Percentiles rank a stretch among this genome's conserved stretches.
Evolutionary conservation across 2,797 vertebrate species (phyloP).

Genomic region (Clarias fuscus): DNA sequence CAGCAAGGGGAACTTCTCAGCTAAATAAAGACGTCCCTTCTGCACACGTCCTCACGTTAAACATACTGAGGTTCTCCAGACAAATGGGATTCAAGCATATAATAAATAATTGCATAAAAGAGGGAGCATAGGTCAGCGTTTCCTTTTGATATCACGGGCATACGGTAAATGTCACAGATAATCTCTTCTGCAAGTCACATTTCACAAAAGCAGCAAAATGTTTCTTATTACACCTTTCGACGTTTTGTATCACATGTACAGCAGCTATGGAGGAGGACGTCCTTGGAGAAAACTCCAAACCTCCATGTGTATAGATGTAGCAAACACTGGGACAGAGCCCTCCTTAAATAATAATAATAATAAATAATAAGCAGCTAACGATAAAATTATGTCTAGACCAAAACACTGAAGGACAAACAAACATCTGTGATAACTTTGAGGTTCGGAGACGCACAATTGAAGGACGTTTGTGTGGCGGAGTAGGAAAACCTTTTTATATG

Average conservation of each 20-base stretch:
- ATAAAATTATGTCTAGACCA: constrained; percentile 57
- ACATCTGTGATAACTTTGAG: not conserved
- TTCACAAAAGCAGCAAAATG: not conserved
- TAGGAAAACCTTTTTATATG: not conserved
- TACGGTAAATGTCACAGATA: not conserved
- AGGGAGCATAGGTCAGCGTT: not conserved
- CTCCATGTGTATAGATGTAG: constrained; percentile 74
- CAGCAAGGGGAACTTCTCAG: not conserved
- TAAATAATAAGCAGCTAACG: constrained; percentile 69
- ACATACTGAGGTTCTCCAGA: not conserved
- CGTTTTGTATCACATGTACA: not conserved
- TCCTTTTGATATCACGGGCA: not conserved
- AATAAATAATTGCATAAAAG: not conserved
- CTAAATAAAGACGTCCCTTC: not conserved
- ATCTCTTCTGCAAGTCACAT: not conserved
- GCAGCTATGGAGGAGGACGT: constrained; percentile 13
- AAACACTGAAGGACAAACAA: constrained; percentile 39
- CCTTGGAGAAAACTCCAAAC: constrained; percentile 15
- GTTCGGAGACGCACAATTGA: not conserved
- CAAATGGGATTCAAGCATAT: not conserved
- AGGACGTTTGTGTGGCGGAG: not conserved
- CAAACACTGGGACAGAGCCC: constrained; percentile 79
- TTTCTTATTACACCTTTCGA: not conserved
- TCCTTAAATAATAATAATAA: constrained; percentile 43
- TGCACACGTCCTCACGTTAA: not conserved